Evolutionary conservation across 2,797 vertebrate species (phyloP), one percentile per base, ranked within the genome.

Genomic region (Amblyraja radiata): DNA sequence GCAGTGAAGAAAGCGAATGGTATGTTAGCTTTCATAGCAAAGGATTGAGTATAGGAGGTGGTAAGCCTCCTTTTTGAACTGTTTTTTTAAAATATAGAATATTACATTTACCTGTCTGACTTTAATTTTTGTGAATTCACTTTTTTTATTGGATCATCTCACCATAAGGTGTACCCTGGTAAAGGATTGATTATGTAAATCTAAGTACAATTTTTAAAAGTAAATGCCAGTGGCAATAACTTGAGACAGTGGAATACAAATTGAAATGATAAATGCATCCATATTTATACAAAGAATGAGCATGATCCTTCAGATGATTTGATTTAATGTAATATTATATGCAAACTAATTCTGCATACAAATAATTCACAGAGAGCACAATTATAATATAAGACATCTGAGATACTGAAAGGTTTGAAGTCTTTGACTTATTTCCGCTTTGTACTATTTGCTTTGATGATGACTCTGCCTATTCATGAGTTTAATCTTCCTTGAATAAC

Each of bases 401-500:
- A 68, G 36, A 1, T 46, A 39, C 65, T 68, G 86, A 90, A 36
- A 61, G 63, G 2, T 39, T 90, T 90, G 86, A 90, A 90, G 63
- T 71, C 46, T 32, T 88, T 68, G 65, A 90, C 65, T 90, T 90
- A 2, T 71, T 91, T 91, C 36, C 36, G 13, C 71, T 46, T 91
- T 91, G 58, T 63, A 63, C 25, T 63, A 65, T 86, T 86, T 63
- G 65, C 36, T 91, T 91, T 91, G 68, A 91, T 74, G 68, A 46
- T 91, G 21, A 74, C 21, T 46, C 71, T 91, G 68, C 0, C 36
- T 39, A 74, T 91, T 91, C 71, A 90, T 73, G 90, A 74, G 39
- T 11, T 91, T 5, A 91, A 28, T 91, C 23, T 91, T 36, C 88
- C 68, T 8, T 46, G 23, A 73, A 91, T 91, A 73, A 91, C 68